Conservation (phyloP, 2,113 vertebrate species). For the Dolichotis patagonum region DNA sequence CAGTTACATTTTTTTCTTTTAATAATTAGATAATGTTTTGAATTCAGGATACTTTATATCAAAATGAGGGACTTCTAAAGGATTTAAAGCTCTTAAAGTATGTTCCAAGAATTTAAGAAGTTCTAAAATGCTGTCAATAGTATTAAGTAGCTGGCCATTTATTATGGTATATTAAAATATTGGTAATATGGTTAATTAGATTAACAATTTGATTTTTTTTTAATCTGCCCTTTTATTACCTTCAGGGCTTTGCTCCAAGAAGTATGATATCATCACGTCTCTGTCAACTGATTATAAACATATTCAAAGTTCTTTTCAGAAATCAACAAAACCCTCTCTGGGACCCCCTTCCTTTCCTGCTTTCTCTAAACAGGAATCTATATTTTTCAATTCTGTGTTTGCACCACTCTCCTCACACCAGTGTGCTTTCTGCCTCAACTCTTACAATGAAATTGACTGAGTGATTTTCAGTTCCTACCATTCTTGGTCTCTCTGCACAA, state of each 20-base stretch:
- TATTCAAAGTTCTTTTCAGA: constrained; percentile 30
- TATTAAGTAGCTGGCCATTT: constrained; percentile 45
- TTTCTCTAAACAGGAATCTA: not conserved
- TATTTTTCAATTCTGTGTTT: constrained; percentile 3
- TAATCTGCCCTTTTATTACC: not conserved
- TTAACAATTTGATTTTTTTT: not conserved
- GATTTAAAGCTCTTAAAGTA: constrained; percentile 19
- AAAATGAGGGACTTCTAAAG: constrained; percentile 46
- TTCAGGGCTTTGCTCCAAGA: not conserved
- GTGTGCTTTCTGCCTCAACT: constrained; percentile 2
- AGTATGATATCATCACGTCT: not conserved
- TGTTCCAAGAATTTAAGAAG: constrained; percentile 43
- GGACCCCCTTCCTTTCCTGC: not conserved
- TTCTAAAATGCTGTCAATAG: constrained; percentile 50
- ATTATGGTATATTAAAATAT: constrained; percentile 49
- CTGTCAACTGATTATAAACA: constrained; percentile 36
- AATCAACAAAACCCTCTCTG: not conserved
- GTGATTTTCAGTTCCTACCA: not conserved
- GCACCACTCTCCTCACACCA: not conserved
- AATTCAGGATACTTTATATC: constrained; percentile 19
- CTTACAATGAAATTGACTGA: not conserved
- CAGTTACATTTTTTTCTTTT: constrained; percentile 55
- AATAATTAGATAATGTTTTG: constrained; percentile 33
- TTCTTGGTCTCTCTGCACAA: not conserved
- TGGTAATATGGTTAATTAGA: constrained; percentile 23